Base-by-base conservation (phyloP, 2,888 invertebrate species). In the Synanthedon myopaeformis region DNA sequence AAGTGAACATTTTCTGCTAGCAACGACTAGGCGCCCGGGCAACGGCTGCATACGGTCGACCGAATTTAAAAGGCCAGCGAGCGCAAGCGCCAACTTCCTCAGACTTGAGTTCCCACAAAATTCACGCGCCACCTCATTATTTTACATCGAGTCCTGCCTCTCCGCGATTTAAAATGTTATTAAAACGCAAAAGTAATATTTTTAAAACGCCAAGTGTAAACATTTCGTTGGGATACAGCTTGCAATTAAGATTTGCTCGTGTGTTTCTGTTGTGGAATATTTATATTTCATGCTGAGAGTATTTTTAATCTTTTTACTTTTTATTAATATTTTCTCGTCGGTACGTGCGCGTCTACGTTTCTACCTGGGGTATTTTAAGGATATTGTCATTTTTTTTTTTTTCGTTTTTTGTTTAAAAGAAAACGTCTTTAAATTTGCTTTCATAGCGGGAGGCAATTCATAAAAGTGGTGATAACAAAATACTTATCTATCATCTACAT, bases 141-240 rank as follows among this genome's bases (percentile, higher is more conserved):
- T 82, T 79, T 67, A 64, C 76, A 70, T 72, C 72, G 65, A 74
- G 65, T 66, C 65, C 67, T 69, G 70, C 67, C 70, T 72, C 60
- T 64, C 66, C 69, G 76, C 12, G 23, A 17, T 49, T 49, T 49
- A 75, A 78, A 81, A 81, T 76, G 69, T 72, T 79, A 78, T 81
- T 79, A 76, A 83, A 81, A 80, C 67, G 76, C 63, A 72, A 73
- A 65, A 79, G 79, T 79, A 76, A 80, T 79, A 77, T 76, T 79
- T 80, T 78, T 70, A 74, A 79, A 76, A 74, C 66, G 67, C 66
- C 62, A 70, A 74, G 67, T 71, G 69, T 65, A 66, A 71, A 66
- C 45, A 14, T 45, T 45, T 45, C 45, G 45, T 45, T 45, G 45
- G 45, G 45, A n/a, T 14, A 45, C 56, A 59, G 67, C 64, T 58